Evolutionary conservation across 2,113 vertebrate genomes (phyloP), one percentile per base, ranked within the genome.

Genomic region (Daubentonia madagascariensis): DNA sequence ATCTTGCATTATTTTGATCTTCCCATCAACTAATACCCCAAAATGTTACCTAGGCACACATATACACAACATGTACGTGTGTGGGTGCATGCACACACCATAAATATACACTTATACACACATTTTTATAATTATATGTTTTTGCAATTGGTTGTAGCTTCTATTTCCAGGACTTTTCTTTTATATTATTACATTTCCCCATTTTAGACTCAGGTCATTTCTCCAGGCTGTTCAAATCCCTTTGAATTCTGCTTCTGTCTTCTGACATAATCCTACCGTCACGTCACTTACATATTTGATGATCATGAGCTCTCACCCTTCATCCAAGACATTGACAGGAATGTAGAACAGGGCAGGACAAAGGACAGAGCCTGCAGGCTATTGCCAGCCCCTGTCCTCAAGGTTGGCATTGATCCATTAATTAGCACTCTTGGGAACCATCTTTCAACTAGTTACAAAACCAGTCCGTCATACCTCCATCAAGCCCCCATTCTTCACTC

Each of bases 201-300:
- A 25, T 59, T 89, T 94, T 89, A 52, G 20, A 63, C 68, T n/a
- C 0, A 17, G 30, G 18, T 85, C 18, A 78, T 63, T 95, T 89
- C 35, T 75, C 43, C 8, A n/a, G 25, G 37, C 4, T 85, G 7
- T 28, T 84, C 35, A 80, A 13, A 45, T 43, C 35, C 89, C 61
- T 95, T 78, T 84, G 57, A 85, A 75, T 87, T 93, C 40, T 80
- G 20, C 52, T 92, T 96, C 50, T 94, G 57, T 96, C 80, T 59
- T 54, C 59, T n/a, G 16, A 57, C 37, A 76, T 85, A 89, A 45
- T 30, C 30, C 30, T 91, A 48, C 35, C 11, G 1, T 48, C 28
- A 73, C n/a, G 37, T 48, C 67, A 87, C 23, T 40, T 93, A 43
- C 16, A 8, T 61, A 89, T 96, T 89, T 96, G 54, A 91, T 84